Evolutionary conservation across 1,140 invertebrate species (phyloP).

Genomic region (Ceratina japonica): DNA sequence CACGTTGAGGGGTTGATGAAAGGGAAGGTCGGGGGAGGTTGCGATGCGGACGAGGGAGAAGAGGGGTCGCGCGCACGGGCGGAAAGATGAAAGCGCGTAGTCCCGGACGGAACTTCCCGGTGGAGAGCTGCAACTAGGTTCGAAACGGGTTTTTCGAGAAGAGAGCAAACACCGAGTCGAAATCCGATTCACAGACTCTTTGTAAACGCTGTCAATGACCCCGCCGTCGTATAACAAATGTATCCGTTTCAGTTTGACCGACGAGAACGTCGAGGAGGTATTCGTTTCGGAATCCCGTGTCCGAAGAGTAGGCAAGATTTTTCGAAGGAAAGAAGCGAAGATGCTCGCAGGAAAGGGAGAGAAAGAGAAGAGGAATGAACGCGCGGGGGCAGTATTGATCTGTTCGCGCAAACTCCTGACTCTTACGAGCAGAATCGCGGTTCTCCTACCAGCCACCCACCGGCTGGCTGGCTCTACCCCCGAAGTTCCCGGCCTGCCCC

Average conservation of each 20-base stretch:
- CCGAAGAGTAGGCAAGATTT: too few relatives aligned
- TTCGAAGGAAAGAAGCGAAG: too few relatives aligned
- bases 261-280: too few relatives aligned
- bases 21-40: constrained; percentile 40
- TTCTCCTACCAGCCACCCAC: constrained; percentile 16
- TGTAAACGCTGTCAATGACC: too few relatives aligned
- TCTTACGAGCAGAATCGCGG: constrained; percentile 50
- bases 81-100: constrained; percentile 20
- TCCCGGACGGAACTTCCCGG: neutral
- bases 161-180: neutral
- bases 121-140: neutral
- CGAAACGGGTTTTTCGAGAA: neutral
- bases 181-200: too few relatives aligned
- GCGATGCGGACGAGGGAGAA: constrained; percentile 45
- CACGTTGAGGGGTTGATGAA: constrained; percentile 31
- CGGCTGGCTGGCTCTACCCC: neutral
- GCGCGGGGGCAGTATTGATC: constrained; percentile 76
- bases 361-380: constrained; percentile 65
- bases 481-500: constrained; percentile 20
- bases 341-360: constrained; percentile 2
- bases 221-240: too few relatives aligned
- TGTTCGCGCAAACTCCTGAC: constrained; percentile 77
- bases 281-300: too few relatives aligned
- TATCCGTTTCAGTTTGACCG: too few relatives aligned
- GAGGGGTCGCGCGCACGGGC: constrained; percentile 15